These are phyloP conservation scores for Artemia sp. DNA, from an alignment of 2,888 invertebrate genomes.

Conservation along the genomic window DNA sequence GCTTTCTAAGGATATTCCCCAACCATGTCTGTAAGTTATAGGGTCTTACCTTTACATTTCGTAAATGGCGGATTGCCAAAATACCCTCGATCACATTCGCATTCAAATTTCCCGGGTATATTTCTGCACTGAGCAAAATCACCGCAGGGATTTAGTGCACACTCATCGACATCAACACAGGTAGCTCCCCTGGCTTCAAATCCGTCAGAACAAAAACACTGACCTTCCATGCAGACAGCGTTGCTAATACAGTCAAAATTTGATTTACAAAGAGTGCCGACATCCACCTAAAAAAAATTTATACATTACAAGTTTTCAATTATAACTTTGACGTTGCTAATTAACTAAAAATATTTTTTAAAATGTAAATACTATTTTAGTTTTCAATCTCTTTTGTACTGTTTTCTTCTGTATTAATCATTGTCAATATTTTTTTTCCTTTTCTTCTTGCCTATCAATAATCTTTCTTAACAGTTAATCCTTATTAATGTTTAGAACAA, in stretches of 20 bases:
- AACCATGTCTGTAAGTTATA: no score
- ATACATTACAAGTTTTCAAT: no score
- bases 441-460: no score
- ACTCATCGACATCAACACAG: constrained; percentile 68
- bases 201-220: constrained; percentile 74
- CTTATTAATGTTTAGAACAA: no score
- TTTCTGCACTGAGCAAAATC: constrained; percentile 58
- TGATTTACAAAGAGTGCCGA: constrained; percentile 61
- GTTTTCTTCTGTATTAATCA: no score
- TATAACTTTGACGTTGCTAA: no score
- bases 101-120: constrained; percentile 58
- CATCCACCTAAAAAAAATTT: constrained; percentile 47
- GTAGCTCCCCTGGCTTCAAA: constrained; percentile 60
- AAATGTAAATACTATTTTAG: no score
- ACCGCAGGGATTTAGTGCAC: constrained; percentile 49
- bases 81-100: constrained; percentile 63
- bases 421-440: no score
- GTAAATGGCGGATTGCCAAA: constrained; percentile 63
- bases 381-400: no score
- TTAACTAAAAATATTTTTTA: no score
- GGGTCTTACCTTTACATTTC: constrained; percentile 45
- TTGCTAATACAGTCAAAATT: constrained; percentile 84
- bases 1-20: no score
- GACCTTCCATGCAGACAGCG: constrained; percentile 69
- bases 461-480: no score